Evolutionary conservation across 92 coral and sea anemone genomes (phyloP).

Genomic region (Meandrina meandrites): DNA sequence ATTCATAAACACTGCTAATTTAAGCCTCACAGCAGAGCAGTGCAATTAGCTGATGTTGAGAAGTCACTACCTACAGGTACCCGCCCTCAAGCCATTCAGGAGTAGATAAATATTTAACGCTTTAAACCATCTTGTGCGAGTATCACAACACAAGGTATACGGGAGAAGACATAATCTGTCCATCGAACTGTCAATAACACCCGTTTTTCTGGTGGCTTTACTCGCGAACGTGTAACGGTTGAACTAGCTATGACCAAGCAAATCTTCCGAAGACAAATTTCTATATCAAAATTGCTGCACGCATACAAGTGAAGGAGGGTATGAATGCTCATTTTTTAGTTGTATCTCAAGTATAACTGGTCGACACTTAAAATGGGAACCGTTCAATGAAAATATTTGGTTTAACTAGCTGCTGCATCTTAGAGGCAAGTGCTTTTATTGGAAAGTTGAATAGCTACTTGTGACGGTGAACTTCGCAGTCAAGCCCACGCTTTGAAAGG

Average conservation of each 20-base stretch:
- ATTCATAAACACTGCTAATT: conserved; percentile 1
- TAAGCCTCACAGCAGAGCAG: not conserved
- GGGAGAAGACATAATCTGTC: not conserved
- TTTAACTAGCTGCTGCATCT: not conserved
- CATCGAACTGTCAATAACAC: not conserved
- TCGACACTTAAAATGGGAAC: not conserved
- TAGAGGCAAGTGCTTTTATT: not conserved
- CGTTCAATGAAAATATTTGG: not conserved
- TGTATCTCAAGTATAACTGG: not conserved
- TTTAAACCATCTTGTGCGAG: not conserved
- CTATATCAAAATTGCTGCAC: not conserved
- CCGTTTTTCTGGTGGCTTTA: not conserved
- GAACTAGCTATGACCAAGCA: not conserved
- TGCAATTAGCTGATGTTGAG: conserved; percentile 3
- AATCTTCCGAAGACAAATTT: not conserved
- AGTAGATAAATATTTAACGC: conserved; percentile 15
- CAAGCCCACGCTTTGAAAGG: not conserved
- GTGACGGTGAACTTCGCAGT: not conserved
- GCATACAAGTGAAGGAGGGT: not conserved
- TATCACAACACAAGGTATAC: not conserved
- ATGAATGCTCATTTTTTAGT: not conserved
- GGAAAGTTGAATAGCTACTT: not conserved
- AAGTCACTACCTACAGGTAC: conserved; percentile 28
- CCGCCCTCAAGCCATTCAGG: conserved; percentile 5
- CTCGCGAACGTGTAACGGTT: not conserved